phyloP scores from a whole-genome alignment of 2,113 vertebrate species.

The Galemys pyrenaicus region DNA sequence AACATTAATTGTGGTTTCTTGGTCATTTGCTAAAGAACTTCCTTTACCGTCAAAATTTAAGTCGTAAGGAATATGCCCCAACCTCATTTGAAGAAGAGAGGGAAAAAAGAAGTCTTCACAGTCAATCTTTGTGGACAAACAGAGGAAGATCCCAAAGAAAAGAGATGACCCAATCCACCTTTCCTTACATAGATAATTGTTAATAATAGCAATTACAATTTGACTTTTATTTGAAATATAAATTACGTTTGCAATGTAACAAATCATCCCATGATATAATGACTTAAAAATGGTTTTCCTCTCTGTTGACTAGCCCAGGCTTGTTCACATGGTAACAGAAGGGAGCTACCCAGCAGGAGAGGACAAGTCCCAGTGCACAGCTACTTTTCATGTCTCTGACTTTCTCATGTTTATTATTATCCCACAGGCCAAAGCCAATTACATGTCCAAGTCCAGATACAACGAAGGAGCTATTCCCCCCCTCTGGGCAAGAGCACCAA shows the following conservation, averaged over 20 bases:
- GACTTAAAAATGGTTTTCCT: neutral
- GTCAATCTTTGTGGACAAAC: neutral
- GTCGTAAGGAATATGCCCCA: neutral
- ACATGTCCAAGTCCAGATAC: neutral
- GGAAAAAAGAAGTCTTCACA: neutral
- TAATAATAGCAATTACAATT: neutral
- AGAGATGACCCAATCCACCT: neutral
- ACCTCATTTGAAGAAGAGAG: neutral
- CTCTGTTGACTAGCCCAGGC: neutral
- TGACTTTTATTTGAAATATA: neutral
- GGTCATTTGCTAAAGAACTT: neutral
- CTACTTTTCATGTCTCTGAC: neutral
- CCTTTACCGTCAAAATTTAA: neutral
- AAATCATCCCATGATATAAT: neutral
- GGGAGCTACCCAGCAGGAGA: neutral
- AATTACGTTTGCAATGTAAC: neutral
- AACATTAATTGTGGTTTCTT: neutral
- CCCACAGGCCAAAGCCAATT: neutral
- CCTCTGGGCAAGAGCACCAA: neutral
- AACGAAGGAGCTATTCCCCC: neutral
- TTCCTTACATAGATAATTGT: neutral
- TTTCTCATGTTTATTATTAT: neutral
- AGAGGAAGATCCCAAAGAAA: neutral
- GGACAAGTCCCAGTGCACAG: fast-evolving
- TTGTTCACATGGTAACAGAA: neutral